A percentile compares a stretch with the other conserved stretches of the same genome.
Conservation (phyloP, 1,140 invertebrate species). For the Diachasmimorpha longicaudata region DNA sequence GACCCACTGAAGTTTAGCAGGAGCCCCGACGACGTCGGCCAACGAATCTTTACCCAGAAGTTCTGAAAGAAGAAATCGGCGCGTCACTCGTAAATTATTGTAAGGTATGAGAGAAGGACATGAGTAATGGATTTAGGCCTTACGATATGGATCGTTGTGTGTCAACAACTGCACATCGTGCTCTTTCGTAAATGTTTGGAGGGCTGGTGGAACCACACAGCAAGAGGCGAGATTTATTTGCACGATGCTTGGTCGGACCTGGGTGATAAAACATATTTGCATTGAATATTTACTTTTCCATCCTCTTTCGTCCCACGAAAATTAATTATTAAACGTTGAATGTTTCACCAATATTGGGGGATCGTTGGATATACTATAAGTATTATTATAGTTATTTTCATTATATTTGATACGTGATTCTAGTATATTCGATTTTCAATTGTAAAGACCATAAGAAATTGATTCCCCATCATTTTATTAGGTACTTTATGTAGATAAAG, state of each 20-base stretch:
- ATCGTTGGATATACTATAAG: too few relatives aligned
- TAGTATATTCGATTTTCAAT: too few relatives aligned
- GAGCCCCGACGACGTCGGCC: conserved; percentile 60
- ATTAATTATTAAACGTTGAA: too few relatives aligned
- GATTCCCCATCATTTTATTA: too few relatives aligned
- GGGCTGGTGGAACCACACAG: conserved; percentile 90
- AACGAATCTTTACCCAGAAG: conserved; percentile 65
- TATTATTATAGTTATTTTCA: too few relatives aligned
- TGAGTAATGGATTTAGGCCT: conserved; percentile 39
- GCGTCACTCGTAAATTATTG: neutral
- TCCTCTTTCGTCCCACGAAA: too few relatives aligned
- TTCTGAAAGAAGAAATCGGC: conserved; percentile 61
- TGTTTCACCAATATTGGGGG: too few relatives aligned
- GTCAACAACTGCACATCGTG: conserved; percentile 93
- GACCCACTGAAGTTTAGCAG: conserved; percentile 71
- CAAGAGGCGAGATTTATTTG: conserved; percentile 96
- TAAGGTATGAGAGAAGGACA: neutral
- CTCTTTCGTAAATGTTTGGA: conserved; percentile 88
- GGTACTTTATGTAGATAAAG: too few relatives aligned
- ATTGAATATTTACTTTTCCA: neutral
- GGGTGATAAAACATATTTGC: conserved; percentile 27
- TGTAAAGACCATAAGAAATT: too few relatives aligned
- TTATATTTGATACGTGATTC: too few relatives aligned
- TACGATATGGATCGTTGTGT: conserved; percentile 91
- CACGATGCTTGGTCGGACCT: conserved; percentile 87